Conservation (phyloP, 2,113 vertebrate species). For the Phasianus colchicus region DNA sequence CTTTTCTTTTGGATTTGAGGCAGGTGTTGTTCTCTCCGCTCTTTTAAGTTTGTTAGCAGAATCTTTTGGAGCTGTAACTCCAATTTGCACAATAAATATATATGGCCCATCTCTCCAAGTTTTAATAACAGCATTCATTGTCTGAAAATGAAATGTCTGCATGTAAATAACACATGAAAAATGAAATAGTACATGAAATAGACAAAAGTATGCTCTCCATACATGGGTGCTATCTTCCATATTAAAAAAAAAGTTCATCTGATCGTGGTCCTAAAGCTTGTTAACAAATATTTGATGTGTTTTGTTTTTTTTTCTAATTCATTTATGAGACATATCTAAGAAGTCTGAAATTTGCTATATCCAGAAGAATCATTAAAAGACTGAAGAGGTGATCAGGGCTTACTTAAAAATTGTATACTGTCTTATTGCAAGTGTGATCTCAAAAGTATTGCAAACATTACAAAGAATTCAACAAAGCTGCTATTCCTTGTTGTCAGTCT, state of each 20-base stretch:
- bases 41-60: conserved; percentile 31
- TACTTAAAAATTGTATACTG: not conserved
- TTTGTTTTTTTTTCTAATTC: not conserved
- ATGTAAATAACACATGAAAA: not conserved
- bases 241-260: not conserved
- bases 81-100: conserved; percentile 91
- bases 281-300: not conserved
- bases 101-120: conserved; percentile 93
- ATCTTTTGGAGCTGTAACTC: conserved; percentile 55
- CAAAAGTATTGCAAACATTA: not conserved
- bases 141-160: conserved; percentile 65
- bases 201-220: not conserved
- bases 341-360: not conserved
- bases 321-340: not conserved
- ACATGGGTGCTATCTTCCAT: not conserved
- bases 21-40: conserved; percentile 4
- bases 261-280: not conserved
- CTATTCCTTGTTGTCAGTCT: not conserved
- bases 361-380: not conserved
- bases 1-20: conserved; percentile 27
- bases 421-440: not conserved
- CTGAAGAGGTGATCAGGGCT: not conserved
- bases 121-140: conserved; percentile 85
- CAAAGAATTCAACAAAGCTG: not conserved
- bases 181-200: not conserved